Evolutionary conservation across 1,140 invertebrate genomes (phyloP).

Genomic region (Drosophila persimilis): DNA sequence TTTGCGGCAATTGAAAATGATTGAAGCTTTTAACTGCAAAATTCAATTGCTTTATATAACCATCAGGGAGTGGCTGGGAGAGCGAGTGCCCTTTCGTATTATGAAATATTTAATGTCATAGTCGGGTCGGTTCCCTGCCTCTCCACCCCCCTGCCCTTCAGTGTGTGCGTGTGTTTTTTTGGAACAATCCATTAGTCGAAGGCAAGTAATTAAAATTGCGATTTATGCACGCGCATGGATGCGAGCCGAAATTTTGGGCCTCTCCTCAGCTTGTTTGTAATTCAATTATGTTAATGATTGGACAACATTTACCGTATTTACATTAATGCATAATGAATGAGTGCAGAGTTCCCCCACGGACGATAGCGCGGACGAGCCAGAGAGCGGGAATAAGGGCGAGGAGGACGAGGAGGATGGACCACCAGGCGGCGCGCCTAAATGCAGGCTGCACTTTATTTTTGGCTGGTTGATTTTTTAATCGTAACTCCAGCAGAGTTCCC

Average conservation of each 20-base stretch:
- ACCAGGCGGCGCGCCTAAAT: slow-evolving; percentile 36
- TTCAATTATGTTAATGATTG: slow-evolving; percentile 83
- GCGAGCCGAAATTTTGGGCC: slow-evolving; percentile 41
- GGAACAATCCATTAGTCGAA: slow-evolving; percentile 72
- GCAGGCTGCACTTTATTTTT: slow-evolving; percentile 56
- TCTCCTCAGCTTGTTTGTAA: slow-evolving; percentile 73
- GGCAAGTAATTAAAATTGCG: slow-evolving; percentile 79
- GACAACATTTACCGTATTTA: slow-evolving; percentile 83
- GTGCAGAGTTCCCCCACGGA: slow-evolving; percentile 11
- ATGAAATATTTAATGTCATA: slow-evolving; percentile 72
- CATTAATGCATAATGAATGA: slow-evolving; percentile 83
- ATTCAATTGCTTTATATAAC: slow-evolving; percentile 72
- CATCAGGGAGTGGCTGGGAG: slow-evolving; percentile 5
- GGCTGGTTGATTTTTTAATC: slow-evolving; percentile 59
- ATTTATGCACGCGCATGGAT: slow-evolving; percentile 70
- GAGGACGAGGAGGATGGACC: not conserved
- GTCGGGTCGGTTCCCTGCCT: slow-evolving; percentile 20
- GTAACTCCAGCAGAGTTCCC: slow-evolving; percentile 31
- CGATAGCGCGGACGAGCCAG: too few relatives aligned
- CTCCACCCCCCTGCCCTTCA: not conserved
- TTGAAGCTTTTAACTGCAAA: slow-evolving; percentile 81
- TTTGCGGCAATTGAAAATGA: slow-evolving; percentile 80
- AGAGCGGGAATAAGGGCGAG: not conserved
- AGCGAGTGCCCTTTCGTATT: slow-evolving; percentile 4
- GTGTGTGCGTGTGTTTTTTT: slow-evolving; percentile 30